A percentile compares a stretch with the other conserved stretches of the same genome.
Evolutionary conservation across 1,140 invertebrate genomes (phyloP).

Genomic region (Bombyx mandarina): DNA sequence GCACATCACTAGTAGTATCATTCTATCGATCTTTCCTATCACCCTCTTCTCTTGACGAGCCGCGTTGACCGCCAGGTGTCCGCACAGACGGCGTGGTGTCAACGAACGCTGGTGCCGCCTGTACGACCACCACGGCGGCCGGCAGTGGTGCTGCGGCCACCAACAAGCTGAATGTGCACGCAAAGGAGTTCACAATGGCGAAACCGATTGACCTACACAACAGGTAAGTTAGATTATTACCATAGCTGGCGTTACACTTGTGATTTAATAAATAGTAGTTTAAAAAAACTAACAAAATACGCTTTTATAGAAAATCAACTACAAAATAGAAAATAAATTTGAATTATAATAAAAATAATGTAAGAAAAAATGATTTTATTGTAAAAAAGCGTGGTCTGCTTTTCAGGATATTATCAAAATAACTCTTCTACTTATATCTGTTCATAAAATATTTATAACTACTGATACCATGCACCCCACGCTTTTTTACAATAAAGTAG

Average conservation of each 20-base stretch:
- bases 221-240: constrained; percentile 61
- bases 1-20: not conserved
- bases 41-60: constrained; percentile 62
- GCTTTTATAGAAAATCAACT: no score
- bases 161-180: constrained; percentile 84
- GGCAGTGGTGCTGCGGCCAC: constrained; percentile 13
- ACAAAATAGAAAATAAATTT: no score
- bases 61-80: constrained; percentile 64
- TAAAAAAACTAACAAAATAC: no score
- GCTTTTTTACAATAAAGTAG: no score
- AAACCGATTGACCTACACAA: constrained; percentile 75
- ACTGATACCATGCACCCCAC: no score
- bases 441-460: no score
- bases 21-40: constrained; percentile 41
- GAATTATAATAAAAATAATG: no score
- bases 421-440: no score
- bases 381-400: no score
- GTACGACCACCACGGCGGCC: constrained; percentile 29
- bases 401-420: no score
- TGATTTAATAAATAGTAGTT: not conserved
- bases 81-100: constrained; percentile 61
- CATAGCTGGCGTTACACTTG: constrained; percentile 1
- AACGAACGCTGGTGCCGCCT: constrained; percentile 19
- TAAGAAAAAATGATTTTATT: no score
- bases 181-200: constrained; percentile 86